These are phyloP conservation scores for Acestrorhynchus altus DNA, from an alignment of 2,797 vertebrate species.

Conservation along the genomic window DNA sequence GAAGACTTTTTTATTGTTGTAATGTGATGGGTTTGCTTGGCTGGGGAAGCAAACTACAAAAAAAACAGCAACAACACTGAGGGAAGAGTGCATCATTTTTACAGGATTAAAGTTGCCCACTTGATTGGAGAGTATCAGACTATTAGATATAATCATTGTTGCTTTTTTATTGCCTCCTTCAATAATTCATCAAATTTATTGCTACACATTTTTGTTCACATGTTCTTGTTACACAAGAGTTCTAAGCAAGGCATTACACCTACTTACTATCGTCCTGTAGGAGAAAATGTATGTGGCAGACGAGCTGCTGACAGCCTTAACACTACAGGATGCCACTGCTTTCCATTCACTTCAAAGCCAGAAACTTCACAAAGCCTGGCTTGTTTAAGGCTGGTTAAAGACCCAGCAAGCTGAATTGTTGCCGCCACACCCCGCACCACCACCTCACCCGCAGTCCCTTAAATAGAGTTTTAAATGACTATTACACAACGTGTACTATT, in stretches of 20 bases:
- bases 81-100: no score
- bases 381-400: constrained; percentile 59
- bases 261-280: neutral
- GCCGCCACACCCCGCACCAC: constrained; percentile 32
- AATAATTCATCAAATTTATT: neutral
- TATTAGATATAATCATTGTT: no score
- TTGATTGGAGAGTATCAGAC: no score
- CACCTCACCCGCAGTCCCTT: constrained; percentile 40
- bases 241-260: neutral
- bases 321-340: constrained; percentile 28
- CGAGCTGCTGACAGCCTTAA: constrained; percentile 32
- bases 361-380: constrained; percentile 58
- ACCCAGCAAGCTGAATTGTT: constrained; percentile 52
- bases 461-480: constrained; percentile 61
- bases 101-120: no score
- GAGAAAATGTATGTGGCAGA: constrained; percentile 32
- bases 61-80: no score
- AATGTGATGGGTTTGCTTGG: no score
- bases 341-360: constrained; percentile 60
- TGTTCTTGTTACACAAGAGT: no score
- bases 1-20: no score
- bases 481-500: constrained; percentile 59
- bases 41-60: no score
- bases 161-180: no score
- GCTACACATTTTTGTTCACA: neutral